These are phyloP conservation scores for Maconellicoccus hirsutus DNA, from an alignment of 1,140 invertebrate genomes.

Conservation along the genomic window DNA sequence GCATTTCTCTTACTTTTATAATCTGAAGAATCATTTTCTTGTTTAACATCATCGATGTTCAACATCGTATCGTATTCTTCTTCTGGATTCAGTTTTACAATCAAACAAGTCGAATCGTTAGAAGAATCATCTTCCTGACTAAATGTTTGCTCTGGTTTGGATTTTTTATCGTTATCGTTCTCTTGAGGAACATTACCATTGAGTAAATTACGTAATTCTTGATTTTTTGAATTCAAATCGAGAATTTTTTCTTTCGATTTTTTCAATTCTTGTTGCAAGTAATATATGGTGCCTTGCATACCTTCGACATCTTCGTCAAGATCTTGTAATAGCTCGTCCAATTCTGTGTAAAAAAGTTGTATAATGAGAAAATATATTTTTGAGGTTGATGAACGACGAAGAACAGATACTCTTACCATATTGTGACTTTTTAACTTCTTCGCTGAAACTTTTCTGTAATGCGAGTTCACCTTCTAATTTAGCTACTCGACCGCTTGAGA, in stretches of 20 bases:
- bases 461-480: constrained; percentile 92
- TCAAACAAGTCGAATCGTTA: background rate
- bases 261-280: constrained; percentile 80
- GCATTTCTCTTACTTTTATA: background rate
- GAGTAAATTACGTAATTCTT: background rate
- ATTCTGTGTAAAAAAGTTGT: constrained; percentile 54
- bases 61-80: background rate
- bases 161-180: background rate
- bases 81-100: background rate
- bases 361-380: too few species aligned
- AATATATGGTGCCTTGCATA: constrained; percentile 93
- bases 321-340: constrained; percentile 91
- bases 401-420: constrained; percentile 50
- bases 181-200: background rate
- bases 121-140: background rate
- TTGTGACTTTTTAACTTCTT: constrained; percentile 95
- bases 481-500: constrained; percentile 84
- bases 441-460: constrained; percentile 86
- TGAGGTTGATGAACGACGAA: background rate
- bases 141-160: background rate
- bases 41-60: background rate
- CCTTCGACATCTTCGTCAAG: constrained; percentile 95
- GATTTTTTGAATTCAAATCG: background rate
- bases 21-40: background rate
- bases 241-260: constrained; percentile 45